A percentile compares a stretch with the other conserved stretches of the same genome.
Evolutionary conservation across 2,888 invertebrate species (phyloP).

Genomic region (Monochamus alternatus): DNA sequence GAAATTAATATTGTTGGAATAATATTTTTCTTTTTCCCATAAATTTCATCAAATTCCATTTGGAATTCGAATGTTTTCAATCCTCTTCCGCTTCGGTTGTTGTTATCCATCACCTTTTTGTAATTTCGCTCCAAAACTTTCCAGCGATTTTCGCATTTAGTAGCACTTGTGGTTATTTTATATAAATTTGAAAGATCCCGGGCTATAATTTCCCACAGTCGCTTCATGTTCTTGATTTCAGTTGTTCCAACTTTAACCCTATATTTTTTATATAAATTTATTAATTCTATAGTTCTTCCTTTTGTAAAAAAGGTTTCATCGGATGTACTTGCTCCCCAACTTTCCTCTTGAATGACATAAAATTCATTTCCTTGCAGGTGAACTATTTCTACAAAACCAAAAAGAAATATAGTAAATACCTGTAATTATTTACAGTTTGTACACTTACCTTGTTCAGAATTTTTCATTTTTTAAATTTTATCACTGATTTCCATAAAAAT

Average conservation of each 20-base stretch:
- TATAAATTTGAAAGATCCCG: background rate
- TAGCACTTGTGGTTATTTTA: background rate
- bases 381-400: too few species aligned
- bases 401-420: too few species aligned
- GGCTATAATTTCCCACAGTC: slow-evolving; percentile 32
- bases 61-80: background rate
- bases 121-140: slow-evolving; percentile 2
- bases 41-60: slow-evolving; percentile 4
- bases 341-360: too few species aligned
- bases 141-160: slow-evolving; percentile 2
- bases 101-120: slow-evolving; percentile 5
- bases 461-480: too few species aligned
- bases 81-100: background rate
- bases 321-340: too few species aligned
- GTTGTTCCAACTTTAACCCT: slow-evolving; percentile 23
- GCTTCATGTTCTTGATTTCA: slow-evolving; percentile 35
- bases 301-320: slow-evolving; percentile 2
- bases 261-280: slow-evolving; percentile 34
- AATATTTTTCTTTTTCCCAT: slow-evolving; percentile 2
- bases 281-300: slow-evolving; percentile 31
- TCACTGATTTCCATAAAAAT: too few species aligned
- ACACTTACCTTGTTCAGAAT: too few species aligned
- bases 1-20: background rate
- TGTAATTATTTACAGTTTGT: too few species aligned
- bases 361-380: too few species aligned